phyloP scores from a whole-genome alignment of 2,797 vertebrate species.

The Ptychadena robeensis region DNA sequence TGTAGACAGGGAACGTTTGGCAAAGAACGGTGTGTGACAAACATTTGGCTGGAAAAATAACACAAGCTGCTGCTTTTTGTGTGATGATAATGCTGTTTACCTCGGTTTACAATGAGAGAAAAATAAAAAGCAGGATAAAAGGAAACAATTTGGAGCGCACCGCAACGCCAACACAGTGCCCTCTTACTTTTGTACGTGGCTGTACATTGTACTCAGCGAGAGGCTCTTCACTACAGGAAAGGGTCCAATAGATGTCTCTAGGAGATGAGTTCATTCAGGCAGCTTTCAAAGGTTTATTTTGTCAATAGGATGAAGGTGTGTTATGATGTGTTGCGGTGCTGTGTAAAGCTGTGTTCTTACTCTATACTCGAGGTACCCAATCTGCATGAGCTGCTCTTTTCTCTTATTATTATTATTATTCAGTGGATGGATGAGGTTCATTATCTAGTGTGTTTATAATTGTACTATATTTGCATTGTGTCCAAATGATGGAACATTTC shows the following conservation, averaged over 20 bases:
- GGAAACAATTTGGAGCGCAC: background rate
- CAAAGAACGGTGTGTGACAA: too few relatives aligned
- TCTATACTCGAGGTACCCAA: background rate
- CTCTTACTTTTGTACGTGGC: slow-evolving; percentile 10
- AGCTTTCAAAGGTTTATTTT: slow-evolving; percentile 13
- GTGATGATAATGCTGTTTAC: background rate
- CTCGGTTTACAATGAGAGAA: background rate
- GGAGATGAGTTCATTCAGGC: slow-evolving; percentile 16
- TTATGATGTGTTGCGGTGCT: background rate
- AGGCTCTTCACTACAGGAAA: background rate
- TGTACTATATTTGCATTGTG: background rate
- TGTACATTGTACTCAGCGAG: slow-evolving; percentile 1
- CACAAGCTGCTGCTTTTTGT: background rate
- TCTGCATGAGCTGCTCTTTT: background rate
- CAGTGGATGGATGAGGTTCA: background rate
- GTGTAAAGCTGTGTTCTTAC: background rate
- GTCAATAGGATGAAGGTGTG: slow-evolving; percentile 27
- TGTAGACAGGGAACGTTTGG: background rate
- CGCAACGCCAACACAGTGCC: background rate
- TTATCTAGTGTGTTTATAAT: background rate
- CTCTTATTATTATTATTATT: background rate
- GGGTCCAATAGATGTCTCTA: background rate
- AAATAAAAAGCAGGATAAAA: background rate
- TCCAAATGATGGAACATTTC: background rate
- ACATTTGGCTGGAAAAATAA: too few relatives aligned